These are phyloP conservation scores for Trichonephila clavipes DNA, from an alignment of 1,140 invertebrate genomes.

Conservation along the genomic window DNA sequence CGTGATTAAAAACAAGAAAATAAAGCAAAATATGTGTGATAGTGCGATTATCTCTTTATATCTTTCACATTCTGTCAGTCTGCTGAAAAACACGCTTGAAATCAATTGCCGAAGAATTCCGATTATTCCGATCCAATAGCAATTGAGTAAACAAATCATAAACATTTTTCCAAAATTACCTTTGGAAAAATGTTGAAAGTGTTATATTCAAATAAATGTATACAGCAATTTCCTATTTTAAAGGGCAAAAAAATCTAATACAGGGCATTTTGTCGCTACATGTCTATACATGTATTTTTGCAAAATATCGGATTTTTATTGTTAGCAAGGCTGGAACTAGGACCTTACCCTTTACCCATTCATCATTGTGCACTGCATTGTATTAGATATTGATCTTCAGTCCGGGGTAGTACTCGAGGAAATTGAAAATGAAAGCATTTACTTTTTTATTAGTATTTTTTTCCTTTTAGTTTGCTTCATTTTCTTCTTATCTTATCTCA, in stretches of 20 bases:
- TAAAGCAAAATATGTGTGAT: too few species aligned
- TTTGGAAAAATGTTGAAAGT: too few species aligned
- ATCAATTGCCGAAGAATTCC: neutral
- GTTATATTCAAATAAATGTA: neutral
- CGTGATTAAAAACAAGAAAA: too few species aligned
- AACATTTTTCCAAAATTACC: neutral
- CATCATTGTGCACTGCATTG: neutral
- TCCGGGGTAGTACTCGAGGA: neutral
- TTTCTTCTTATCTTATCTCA: neutral
- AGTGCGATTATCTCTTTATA: neutral
- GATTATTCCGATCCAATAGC: neutral
- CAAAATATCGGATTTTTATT: neutral
- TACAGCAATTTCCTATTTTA: neutral
- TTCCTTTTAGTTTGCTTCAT: neutral
- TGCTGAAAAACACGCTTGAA: neutral
- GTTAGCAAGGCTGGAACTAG: neutral
- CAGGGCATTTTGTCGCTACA: neutral
- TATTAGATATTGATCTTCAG: conserved; percentile 18
- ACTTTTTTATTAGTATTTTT: neutral
- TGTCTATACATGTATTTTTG: neutral
- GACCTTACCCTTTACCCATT: neutral
- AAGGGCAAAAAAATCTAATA: neutral
- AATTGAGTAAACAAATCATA: neutral
- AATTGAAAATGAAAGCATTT: conserved; percentile 6
- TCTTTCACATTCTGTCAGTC: neutral